Evolutionary conservation across 2,797 vertebrate species (phyloP), one percentile per base, ranked within the genome.

Genomic region (Simalia tracyae): DNA sequence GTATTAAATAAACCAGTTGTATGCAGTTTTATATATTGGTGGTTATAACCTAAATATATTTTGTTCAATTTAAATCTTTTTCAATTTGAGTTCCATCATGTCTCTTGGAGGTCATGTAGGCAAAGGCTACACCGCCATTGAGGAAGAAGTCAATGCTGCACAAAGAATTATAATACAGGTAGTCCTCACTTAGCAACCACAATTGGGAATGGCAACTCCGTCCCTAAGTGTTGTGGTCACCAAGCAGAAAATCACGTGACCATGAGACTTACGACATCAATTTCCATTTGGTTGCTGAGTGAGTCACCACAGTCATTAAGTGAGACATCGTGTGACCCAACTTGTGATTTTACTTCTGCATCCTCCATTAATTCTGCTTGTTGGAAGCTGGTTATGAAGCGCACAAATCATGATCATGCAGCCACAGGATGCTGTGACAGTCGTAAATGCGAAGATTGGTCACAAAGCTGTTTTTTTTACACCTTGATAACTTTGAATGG

Each of bases 121-220:
- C 11, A 64, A 87, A 26, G 59, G 24, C 36, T 60, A 36, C 2
- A 1, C 36, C n/a, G 28, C 42, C 68, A 9, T 87, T 64, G 19
- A 22, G 46, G 72, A 72, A 50, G 22, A 86, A 54, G 92, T 91
- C 57, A 54, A 36, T 42, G 22, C 22, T 63, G 63, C 90, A 93
- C 0, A 26, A 68, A 0, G 31, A 84, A 87, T 59, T 57, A 50
- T 59, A 84, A 61, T 42, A 81, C 19, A 46, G 36, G 22, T 46
- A 81, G 19, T 36, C 8, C 4, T 81, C 8, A 42, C 72, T 46
- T 76, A 76, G 50, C 50, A 8, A 42, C 72, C 36, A 76, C 72
- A 76, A 3, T 42, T 81, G 36, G 72, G 72, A 81, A 36, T 10
- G 36, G 19, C 0, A 46, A 81, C 46, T 81, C 22, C 46, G 24